Percentiles rank a stretch among this genome's conserved stretches.
These are phyloP conservation scores for Bruchidius siliquastri DNA, from an alignment of 2,888 invertebrate genomes.

Conservation along the genomic window DNA sequence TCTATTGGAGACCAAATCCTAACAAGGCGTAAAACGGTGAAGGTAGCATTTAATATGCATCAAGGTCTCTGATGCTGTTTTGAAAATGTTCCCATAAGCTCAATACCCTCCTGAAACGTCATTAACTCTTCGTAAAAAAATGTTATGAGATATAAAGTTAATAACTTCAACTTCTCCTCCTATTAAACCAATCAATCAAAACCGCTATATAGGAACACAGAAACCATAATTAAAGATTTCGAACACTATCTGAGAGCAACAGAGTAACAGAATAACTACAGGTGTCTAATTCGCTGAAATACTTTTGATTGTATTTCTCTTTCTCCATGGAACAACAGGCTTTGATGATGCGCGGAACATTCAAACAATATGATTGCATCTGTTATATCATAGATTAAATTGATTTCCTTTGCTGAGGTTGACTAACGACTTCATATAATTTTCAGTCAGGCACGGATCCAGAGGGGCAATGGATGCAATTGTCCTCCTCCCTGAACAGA, in stretches of 20 bases:
- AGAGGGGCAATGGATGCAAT: no score
- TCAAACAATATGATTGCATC: neutral
- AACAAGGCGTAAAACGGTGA: no score
- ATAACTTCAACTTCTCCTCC: no score
- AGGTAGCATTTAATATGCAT: no score
- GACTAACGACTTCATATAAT: no score
- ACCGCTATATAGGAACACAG: neutral
- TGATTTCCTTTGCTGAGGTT: neutral
- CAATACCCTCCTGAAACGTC: no score
- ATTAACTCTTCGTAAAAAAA: neutral
- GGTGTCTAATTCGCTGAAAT: neutral
- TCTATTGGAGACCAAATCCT: no score
- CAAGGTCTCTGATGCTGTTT: no score
- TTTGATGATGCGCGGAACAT: neutral
- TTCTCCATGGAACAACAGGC: neutral
- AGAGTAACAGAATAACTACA: neutral
- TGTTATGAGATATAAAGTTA: neutral
- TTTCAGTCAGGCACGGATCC: no score
- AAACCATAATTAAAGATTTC: neutral
- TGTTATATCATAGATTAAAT: neutral
- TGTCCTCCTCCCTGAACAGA: no score
- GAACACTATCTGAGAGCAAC: neutral
- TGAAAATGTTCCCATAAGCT: no score
- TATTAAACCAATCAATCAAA: neutral
- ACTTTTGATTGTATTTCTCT: neutral